Base-by-base conservation (phyloP, 1,140 invertebrate species). In the Halesus radiatus region DNA sequence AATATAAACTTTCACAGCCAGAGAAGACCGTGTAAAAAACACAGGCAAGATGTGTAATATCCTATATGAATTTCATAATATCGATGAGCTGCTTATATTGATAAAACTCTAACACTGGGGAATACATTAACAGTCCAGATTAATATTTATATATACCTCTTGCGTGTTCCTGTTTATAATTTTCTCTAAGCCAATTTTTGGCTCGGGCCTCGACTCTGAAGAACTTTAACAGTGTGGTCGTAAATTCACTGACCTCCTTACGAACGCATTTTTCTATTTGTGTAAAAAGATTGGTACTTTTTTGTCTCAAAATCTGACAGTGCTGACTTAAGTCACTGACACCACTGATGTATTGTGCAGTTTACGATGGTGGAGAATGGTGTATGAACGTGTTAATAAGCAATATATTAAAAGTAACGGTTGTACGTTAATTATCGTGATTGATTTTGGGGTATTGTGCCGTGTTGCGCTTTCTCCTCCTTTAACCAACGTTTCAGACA, bases 231-330 rank as follows among this genome's bases (percentile, higher is more conserved):
- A 60, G 56, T 60, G 56, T 22, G 56, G 18, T 23, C 56, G n/a
- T 60, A 60, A 60, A 60, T 60, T 60, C 56, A 18, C 56, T 60
- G 56, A 60, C 56, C 56, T 60, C 20, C 16, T 22, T 60, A 13
- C 56, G 56, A 23, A 60, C 56, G 3, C 22, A 13, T 60, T 60
- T 60, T 60, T 60, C 16, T 22, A 60, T 60, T 60, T 60, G 23
- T 60, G 56, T n/a, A 22, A 22, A 22, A 13, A 60, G 20, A 0
- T 60, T 5, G 20, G 56, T 3, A 20, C 56, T 60, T 60, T 60
- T 60, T 60, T 18, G 3, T 13, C 7, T 13, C 20, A 6, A 18
- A 18, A 22, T 60, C 23, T 13, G n/a, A 23, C n/a, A 20, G 23
- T 16, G 18, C 20, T 60, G 37, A 45, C 37, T 45, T 45, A n/a